Evolutionary conservation across 1,140 invertebrate species (phyloP).

Genomic region (Pinna nobilis): DNA sequence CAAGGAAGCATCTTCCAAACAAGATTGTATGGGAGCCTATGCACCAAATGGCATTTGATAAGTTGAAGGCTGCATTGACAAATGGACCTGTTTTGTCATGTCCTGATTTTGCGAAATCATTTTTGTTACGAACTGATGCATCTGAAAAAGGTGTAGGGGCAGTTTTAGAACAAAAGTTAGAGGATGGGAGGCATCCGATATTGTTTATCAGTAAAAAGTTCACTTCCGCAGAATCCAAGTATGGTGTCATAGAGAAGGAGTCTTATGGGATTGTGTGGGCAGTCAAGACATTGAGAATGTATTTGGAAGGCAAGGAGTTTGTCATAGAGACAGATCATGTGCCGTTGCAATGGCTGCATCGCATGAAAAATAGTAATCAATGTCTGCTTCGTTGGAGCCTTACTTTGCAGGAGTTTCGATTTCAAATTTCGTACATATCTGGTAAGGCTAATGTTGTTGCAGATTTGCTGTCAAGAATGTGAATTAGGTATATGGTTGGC

Average conservation of each 20-base stretch:
- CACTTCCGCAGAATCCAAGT: background rate
- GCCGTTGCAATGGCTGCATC: background rate
- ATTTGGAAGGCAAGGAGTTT: conserved; percentile 1
- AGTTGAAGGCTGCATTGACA: conserved; percentile 13
- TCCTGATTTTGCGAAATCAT: conserved; percentile 18
- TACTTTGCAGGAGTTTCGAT: conserved; percentile 4
- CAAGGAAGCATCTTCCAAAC: conserved; percentile 23
- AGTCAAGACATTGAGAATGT: background rate
- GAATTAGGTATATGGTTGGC: too few species aligned
- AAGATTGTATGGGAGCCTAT: background rate
- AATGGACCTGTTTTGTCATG: conserved; percentile 36
- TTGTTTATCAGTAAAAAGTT: conserved; percentile 7
- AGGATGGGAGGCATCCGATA: background rate
- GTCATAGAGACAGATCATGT: conserved; percentile 17
- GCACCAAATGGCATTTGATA: conserved; percentile 24
- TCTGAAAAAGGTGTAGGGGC: background rate
- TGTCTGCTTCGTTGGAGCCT: conserved; percentile 4
- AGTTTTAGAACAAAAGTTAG: background rate
- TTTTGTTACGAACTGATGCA: conserved; percentile 52
- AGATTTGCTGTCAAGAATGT: conserved; percentile 10
- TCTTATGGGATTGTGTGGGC: conserved; percentile 16
- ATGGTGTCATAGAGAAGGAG: conserved; percentile 16
- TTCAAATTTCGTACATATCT: background rate
- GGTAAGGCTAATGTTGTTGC: conserved; percentile 4
- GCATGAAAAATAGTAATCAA: background rate